Evolutionary conservation across 2,797 vertebrate genomes (phyloP).

Genomic region (Intellagama lesueurii): DNA sequence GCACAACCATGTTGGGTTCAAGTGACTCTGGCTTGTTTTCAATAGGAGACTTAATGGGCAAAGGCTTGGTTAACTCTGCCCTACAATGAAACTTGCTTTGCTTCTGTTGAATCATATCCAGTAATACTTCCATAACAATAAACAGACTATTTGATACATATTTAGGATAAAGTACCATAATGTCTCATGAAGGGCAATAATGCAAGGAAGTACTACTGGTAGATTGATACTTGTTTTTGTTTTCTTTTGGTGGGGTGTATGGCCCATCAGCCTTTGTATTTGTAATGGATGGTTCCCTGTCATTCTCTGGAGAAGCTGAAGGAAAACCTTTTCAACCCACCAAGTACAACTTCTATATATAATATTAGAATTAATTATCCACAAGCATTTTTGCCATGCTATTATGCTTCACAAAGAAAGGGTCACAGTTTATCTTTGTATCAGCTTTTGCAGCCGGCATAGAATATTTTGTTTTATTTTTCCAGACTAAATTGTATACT

Average conservation of each 20-base stretch:
- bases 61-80: too few species aligned
- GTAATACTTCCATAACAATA: background rate
- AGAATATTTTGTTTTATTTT: slow-evolving; percentile 22
- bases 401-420: background rate
- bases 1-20: too few species aligned
- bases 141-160: slow-evolving; percentile 52
- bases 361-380: background rate
- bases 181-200: background rate
- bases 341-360: background rate
- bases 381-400: background rate
- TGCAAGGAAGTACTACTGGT: background rate
- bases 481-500: background rate
- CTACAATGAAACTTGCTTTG: background rate
- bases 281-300: background rate
- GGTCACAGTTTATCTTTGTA: background rate
- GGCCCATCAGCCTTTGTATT: background rate
- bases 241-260: background rate
- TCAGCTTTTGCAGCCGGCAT: background rate
- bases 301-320: background rate
- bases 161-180: background rate
- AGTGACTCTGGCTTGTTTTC: too few species aligned
- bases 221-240: background rate
- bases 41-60: too few species aligned
- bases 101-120: background rate
- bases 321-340: too few species aligned